Percentiles rank a stretch among this genome's conserved stretches.
phyloP scores from a whole-genome alignment of 2,888 invertebrate genomes.

The Steinernema hermaphroditum region DNA sequence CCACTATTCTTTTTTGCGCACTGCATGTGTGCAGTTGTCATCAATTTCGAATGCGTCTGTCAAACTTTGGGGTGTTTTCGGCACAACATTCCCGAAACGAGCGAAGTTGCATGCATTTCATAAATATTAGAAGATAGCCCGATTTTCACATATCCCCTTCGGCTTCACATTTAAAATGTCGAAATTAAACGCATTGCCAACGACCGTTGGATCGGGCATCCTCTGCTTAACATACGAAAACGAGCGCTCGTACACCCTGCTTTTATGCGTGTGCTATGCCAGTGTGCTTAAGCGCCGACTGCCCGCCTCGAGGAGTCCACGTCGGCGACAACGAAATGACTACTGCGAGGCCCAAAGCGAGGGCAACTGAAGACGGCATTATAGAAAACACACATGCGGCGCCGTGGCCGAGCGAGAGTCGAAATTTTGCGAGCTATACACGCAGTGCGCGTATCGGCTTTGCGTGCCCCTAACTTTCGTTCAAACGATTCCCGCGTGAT shows the following conservation, averaged over 20 bases:
- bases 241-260: conserved; percentile 14
- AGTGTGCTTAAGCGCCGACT: conserved; percentile 19
- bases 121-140: background rate
- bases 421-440: conserved; percentile 21
- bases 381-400: conserved; percentile 26
- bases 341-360: conserved; percentile 18
- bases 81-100: background rate
- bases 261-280: conserved; percentile 24
- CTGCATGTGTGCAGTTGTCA: background rate
- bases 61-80: background rate
- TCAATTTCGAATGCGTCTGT: background rate
- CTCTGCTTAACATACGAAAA: conserved; percentile 23
- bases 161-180: background rate
- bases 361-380: conserved; percentile 28
- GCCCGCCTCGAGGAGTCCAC: conserved; percentile 27
- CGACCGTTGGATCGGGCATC: background rate
- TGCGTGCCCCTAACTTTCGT: background rate
- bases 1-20: background rate
- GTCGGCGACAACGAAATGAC: conserved; percentile 26
- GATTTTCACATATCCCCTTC: background rate
- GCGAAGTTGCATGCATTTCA: background rate
- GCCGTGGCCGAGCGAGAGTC: conserved; percentile 25
- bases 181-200: background rate
- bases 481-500: too few relatives aligned
- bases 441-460: conserved; percentile 28